Conservation (phyloP, 2,888 invertebrate genomes). For the Orchesella flavescens region DNA sequence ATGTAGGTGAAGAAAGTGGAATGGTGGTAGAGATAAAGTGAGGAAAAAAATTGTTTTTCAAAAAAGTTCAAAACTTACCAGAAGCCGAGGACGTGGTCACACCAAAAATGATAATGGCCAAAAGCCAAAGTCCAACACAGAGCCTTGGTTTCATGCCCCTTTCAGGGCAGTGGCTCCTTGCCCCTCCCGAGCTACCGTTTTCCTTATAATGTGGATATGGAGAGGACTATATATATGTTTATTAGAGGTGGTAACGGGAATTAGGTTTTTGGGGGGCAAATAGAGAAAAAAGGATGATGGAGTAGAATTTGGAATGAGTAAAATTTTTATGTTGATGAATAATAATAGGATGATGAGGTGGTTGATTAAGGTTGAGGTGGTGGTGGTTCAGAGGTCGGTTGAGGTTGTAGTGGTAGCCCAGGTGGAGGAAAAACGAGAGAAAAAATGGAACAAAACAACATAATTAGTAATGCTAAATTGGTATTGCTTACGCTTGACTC, state of each 20-base stretch:
- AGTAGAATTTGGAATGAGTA: not conserved
- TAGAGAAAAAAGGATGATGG: not conserved
- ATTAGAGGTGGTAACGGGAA: not conserved
- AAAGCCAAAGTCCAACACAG: slow-evolving; percentile 71
- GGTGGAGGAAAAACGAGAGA: slow-evolving; percentile 53
- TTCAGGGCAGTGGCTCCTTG: slow-evolving; percentile 67
- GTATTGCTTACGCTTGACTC: not conserved
- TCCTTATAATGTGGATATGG: slow-evolving; percentile 46
- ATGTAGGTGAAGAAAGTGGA: not conserved
- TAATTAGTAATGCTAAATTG: slow-evolving; percentile 50
- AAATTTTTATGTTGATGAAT: slow-evolving; percentile 10
- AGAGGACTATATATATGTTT: slow-evolving; percentile 43
- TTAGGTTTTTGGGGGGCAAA: not conserved
- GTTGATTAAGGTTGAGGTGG: slow-evolving; percentile 11
- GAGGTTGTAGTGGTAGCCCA: slow-evolving; percentile 25
- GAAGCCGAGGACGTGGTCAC: slow-evolving; percentile 70
- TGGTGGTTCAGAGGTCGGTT: not conserved
- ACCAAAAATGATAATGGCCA: slow-evolving; percentile 71
- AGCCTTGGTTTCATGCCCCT: slow-evolving; percentile 72
- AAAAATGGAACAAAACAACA: slow-evolving; percentile 60
- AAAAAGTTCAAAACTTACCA: slow-evolving; percentile 69
- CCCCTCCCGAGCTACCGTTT: slow-evolving; percentile 61
- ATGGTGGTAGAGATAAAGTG: too few relatives aligned
- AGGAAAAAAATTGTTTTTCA: slow-evolving; percentile 21
- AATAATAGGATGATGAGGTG: too few relatives aligned